Percentiles rank a stretch among this genome's conserved stretches.
Conservation (phyloP, 2,888 invertebrate species). For the Acronicta leporina region DNA sequence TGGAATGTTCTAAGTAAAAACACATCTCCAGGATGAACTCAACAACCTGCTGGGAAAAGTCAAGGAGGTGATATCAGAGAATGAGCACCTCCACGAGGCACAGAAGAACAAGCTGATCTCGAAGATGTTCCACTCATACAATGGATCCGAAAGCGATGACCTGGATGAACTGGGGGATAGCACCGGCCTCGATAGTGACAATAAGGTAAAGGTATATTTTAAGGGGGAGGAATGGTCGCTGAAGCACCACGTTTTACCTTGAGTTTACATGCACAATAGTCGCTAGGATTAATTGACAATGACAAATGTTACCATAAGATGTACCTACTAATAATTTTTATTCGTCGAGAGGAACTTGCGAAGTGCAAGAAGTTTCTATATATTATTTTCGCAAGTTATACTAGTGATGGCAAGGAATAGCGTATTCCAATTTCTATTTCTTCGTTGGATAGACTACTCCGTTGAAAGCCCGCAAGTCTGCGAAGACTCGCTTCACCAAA, state of each 20-base stretch:
- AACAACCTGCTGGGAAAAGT: slow-evolving; percentile 94
- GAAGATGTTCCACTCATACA: slow-evolving; percentile 90
- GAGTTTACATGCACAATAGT: too few species aligned
- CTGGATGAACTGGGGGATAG: slow-evolving; percentile 82
- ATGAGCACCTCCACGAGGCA: slow-evolving; percentile 93
- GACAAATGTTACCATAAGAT: too few species aligned
- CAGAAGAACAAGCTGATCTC: slow-evolving; percentile 92
- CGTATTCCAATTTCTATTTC: background rate
- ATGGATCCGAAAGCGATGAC: slow-evolving; percentile 84
- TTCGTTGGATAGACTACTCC: slow-evolving; percentile 65
- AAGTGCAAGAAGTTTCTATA: too few species aligned
- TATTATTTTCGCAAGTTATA: too few species aligned
- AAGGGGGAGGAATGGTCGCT: too few species aligned
- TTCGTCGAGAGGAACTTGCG: too few species aligned
- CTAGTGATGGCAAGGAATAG: too few species aligned
- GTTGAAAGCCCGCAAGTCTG: slow-evolving; percentile 73
- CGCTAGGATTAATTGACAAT: too few species aligned
- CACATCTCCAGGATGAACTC: slow-evolving; percentile 91
- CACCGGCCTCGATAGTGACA: slow-evolving; percentile 84
- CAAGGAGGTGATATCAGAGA: slow-evolving; percentile 95
- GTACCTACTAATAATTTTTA: too few species aligned
- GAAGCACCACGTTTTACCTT: too few species aligned
- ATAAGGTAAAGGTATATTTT: slow-evolving; percentile 69
- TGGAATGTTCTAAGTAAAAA: background rate
- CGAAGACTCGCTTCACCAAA: slow-evolving; percentile 73